Evolutionary conservation across 2,888 invertebrate species (phyloP).

Genomic region (Bombyx huttoni): DNA sequence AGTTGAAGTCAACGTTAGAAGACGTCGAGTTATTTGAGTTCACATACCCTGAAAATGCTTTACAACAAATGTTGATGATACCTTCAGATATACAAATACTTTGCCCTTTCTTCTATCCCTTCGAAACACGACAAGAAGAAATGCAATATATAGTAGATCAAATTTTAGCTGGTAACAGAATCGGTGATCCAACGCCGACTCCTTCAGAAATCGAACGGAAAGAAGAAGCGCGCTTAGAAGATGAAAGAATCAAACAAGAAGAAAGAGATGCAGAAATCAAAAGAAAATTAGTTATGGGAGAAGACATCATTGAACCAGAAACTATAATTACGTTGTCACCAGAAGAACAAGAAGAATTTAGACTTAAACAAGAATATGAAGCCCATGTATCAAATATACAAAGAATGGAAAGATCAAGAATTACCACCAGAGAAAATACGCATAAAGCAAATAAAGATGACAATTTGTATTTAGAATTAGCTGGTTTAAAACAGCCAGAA

Average conservation of each 20-base stretch:
- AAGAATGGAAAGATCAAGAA: constrained; percentile 51
- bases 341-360: constrained; percentile 30
- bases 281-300: constrained; percentile 35
- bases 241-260: constrained; percentile 29
- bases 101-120: constrained; percentile 75
- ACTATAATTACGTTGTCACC: constrained; percentile 27
- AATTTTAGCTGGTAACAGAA: constrained; percentile 49
- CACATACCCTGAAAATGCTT: constrained; percentile 81
- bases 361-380: constrained; percentile 33
- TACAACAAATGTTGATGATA: constrained; percentile 78
- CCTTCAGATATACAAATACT: constrained; percentile 77
- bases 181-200: constrained; percentile 47
- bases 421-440: constrained; percentile 18
- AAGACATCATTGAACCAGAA: constrained; percentile 27
- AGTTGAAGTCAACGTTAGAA: constrained; percentile 70
- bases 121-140: constrained; percentile 62
- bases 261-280: constrained; percentile 38
- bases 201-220: constrained; percentile 36
- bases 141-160: constrained; percentile 58
- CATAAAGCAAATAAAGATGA: constrained; percentile 38
- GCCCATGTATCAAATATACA: constrained; percentile 40
- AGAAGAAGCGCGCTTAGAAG: constrained; percentile 35
- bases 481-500: constrained; percentile 44
- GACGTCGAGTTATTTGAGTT: constrained; percentile 73
- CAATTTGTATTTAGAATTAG: constrained; percentile 44